Base-by-base conservation (phyloP, 92 coral and sea anemone genomes). In the Paramuricea clavata region DNA sequence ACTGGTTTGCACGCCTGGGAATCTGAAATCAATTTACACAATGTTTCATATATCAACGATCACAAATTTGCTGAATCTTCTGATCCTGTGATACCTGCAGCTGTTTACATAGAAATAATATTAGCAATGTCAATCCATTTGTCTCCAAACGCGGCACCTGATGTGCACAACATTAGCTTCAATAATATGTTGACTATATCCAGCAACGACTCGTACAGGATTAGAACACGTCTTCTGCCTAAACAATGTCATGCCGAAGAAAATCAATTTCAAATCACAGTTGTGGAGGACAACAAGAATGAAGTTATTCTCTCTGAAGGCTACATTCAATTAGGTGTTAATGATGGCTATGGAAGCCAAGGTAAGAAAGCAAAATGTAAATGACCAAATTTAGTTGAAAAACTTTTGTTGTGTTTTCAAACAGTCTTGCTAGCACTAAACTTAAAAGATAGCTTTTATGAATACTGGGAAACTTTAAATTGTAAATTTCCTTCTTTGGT, bases 1-100 rank as follows among this genome's bases (percentile, higher is more conserved):
- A 49, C 89, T 12, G 94, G 94, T 10, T 57, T 91, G 15, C 87
- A 69, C 25, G 89, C 89, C 25, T 91, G 94, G 94, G 92, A 88
- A 26, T 79, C 83, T 1, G 94, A 91, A 39, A 81, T 91, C 35
- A 91, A 88, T 57, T 85, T 88, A 49, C 52, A 83, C 68, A 88
- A 76, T 3, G 76, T 85, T 59, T 91, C 94, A 19, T 83, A 43
- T 34, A 31, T 91, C 56, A 85, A 59, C 49, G 94, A 91, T 47
- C 94, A 84, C 60, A 81, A 85, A 33, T 67, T 91, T 3, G 49
- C 16, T 42, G 83, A 91, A 59, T 81, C 78, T 41, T 27, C 86
- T 19, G 84, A 85, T 31, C 78, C 94, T 16, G 83, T 91, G 17
- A 39, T 91, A 12, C 94, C 94, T 19, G 92, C 86, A 25, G 76